phyloP scores from a whole-genome alignment of 2,888 invertebrate genomes.

The Patella caerulea region DNA sequence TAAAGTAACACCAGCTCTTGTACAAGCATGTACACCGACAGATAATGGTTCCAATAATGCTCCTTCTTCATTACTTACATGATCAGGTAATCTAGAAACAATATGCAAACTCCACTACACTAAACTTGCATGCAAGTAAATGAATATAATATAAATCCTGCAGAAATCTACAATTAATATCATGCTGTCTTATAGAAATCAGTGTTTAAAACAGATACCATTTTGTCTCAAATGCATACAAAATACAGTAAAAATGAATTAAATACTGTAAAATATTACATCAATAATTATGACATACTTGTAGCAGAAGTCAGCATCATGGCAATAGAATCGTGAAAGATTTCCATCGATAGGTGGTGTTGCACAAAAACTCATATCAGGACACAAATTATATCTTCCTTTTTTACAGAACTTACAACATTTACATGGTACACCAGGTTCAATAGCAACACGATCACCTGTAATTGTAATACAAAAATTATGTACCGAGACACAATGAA shows the following conservation, averaged over 20 bases:
- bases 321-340: slow-evolving; percentile 87
- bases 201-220: too few species aligned
- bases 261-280: too few species aligned
- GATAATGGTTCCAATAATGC: slow-evolving; percentile 93
- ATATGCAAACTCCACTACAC: neutral
- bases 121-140: too few species aligned
- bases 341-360: slow-evolving; percentile 95
- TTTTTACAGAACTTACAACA: slow-evolving; percentile 87
- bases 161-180: too few species aligned
- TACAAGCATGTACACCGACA: slow-evolving; percentile 94
- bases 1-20: slow-evolving; percentile 81
- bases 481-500: too few species aligned
- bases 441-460: slow-evolving; percentile 94
- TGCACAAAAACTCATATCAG: slow-evolving; percentile 91
- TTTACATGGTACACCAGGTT: slow-evolving; percentile 90
- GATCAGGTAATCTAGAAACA: slow-evolving; percentile 83
- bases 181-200: too few species aligned
- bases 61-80: slow-evolving; percentile 92
- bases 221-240: too few species aligned
- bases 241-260: too few species aligned
- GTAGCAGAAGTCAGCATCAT: slow-evolving; percentile 78
- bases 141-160: too few species aligned
- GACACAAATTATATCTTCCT: slow-evolving; percentile 92
- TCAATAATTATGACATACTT: slow-evolving; percentile 66
- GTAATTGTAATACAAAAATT: slow-evolving; percentile 5